Base-by-base conservation (phyloP, 2,797 vertebrate species). In the Meda fulgida region DNA sequence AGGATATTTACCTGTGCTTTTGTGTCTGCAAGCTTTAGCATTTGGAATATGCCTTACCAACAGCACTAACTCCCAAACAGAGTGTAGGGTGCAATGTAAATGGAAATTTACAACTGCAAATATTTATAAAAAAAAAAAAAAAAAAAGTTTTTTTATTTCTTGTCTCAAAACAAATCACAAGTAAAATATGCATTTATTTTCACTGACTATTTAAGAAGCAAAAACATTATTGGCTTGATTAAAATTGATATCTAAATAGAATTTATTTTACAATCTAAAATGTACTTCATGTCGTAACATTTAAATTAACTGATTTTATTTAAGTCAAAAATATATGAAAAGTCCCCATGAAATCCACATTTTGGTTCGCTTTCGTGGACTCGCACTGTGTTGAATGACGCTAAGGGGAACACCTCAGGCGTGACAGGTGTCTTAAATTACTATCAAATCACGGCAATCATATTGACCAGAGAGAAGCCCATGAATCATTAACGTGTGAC, bases 21-120 rank as follows among this genome's bases (percentile, higher is more conserved):
- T 78, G 38, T 84, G 73, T 58, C 69, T 53, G 34, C 26, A 78
- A 69, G 75, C 13, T 53, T 76, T 69, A 29, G 60, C 31, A 14
- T 23, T 55, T 63, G 29, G 43, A 53, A 83, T 67, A 53, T 83
- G 71, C 34, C 29, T 23, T 38, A 26, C 43, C 23, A 75, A 36
- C 40, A 51, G 40, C 19, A 65, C 3, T 65, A 38, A 40, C 14
- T 43, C 9, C 9, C 11, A 75, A 76, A 76, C 31, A 76, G 58
- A 26, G 18, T 31, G n/a, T 13, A 60, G 5, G 18, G n/a, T 13
- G 29, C 23, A n/a, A 13, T 21, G n/a, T 14, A 46, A 16, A 46
- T 46, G 43, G 21, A 79, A 65, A 78, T 21, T 8, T 26, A 29
- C 14, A 21, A 34, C 21, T 13, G 19, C 8, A 40, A n/a, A 36